Conservation (phyloP, 2,888 invertebrate species). For the Hedya salicella region DNA sequence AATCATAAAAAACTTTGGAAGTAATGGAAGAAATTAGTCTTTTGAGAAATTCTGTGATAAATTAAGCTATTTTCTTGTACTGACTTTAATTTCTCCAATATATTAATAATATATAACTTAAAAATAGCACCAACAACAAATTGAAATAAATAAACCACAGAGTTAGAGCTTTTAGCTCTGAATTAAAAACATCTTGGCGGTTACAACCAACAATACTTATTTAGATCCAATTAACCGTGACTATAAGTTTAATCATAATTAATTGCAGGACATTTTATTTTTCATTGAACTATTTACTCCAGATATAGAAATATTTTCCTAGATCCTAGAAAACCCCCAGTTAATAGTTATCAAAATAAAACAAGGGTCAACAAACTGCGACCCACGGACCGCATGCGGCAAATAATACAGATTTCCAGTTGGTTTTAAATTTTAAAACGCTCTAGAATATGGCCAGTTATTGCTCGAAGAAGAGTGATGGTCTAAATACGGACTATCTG, state of each 20-base stretch:
- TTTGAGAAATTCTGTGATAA: neutral
- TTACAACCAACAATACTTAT: no score
- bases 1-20: slow-evolving; percentile 55
- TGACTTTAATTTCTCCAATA: neutral
- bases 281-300: no score
- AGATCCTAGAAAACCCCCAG: no score
- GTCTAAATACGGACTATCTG: slow-evolving; percentile 86
- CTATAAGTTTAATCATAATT: no score
- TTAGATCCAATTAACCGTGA: no score
- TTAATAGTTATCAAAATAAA: no score
- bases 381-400: no score
- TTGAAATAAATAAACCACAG: neutral
- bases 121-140: neutral
- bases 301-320: no score
- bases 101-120: neutral
- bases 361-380: no score
- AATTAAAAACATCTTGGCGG: no score
- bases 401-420: neutral
- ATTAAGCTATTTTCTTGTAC: neutral
- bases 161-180: neutral
- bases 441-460: slow-evolving; percentile 82
- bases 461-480: slow-evolving; percentile 83
- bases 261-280: no score
- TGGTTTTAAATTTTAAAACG: slow-evolving; percentile 51
- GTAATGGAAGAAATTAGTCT: slow-evolving; percentile 53